Conservation (phyloP, 2,113 vertebrate genomes). For the Tetrao urogallus region DNA sequence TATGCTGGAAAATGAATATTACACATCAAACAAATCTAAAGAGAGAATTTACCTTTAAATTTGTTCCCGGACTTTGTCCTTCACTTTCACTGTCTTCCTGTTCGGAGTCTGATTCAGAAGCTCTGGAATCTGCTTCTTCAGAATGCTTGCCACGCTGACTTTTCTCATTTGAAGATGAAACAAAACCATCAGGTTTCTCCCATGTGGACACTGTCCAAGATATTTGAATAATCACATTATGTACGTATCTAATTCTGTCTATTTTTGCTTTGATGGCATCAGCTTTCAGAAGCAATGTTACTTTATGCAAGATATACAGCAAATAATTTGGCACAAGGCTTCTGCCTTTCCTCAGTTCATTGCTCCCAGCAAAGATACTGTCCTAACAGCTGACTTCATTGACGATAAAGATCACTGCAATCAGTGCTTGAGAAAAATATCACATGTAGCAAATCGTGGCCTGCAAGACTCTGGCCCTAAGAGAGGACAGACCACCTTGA, state of each 20-base stretch:
- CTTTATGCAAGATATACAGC: not conserved
- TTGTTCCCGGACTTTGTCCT: conserved; percentile 72
- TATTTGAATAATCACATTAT: conserved; percentile 60
- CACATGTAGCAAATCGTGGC: accelerated
- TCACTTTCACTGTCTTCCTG: conserved; percentile 29
- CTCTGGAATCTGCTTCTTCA: conserved; percentile 17
- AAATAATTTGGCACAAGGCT: not conserved
- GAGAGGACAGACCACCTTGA: not conserved
- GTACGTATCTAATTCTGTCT: conserved; percentile 22
- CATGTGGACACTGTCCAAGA: conserved; percentile 89
- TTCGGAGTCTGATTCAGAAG: conserved; percentile 64
- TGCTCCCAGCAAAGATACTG: not conserved
- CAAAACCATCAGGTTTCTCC: conserved; percentile 87
- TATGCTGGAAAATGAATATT: not conserved
- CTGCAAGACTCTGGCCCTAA: not conserved
- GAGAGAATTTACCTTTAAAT: conserved; percentile 79
- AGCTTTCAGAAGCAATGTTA: not conserved
- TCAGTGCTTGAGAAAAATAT: not conserved
- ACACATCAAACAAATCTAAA: not conserved
- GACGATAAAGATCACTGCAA: not conserved
- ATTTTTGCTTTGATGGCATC: not conserved
- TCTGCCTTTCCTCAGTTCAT: not conserved
- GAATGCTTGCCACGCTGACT: not conserved
- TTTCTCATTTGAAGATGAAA: conserved; percentile 64
- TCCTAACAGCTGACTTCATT: not conserved